Conservation (phyloP, 2,888 invertebrate species). For the Dolomedes plantarius region DNA sequence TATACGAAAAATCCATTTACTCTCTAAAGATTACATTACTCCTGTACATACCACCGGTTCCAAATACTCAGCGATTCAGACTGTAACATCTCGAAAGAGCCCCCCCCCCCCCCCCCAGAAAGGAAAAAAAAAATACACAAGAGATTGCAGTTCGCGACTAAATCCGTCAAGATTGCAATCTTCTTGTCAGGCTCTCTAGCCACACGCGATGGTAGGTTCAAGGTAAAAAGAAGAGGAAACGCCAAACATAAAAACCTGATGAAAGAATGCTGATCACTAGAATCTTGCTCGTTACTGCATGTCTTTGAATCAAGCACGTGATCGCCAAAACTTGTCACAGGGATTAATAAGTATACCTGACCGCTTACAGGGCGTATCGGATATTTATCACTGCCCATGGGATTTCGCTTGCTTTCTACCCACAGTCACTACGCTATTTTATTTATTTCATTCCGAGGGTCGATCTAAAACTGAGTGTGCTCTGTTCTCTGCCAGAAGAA, state of each 20-base stretch:
- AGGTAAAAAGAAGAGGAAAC: conserved; percentile 9
- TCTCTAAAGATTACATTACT: too few species aligned
- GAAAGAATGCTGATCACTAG: conserved; percentile 44
- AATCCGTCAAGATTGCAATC: conserved; percentile 11
- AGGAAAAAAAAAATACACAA: background rate
- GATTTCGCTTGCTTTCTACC: background rate
- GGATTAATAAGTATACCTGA: conserved; percentile 65
- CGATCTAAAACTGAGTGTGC: background rate
- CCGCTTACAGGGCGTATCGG: conserved; percentile 39
- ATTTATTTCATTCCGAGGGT: background rate
- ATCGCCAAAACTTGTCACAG: conserved; percentile 48
- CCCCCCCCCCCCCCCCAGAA: too few species aligned
- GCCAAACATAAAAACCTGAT: conserved; percentile 8
- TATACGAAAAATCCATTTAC: too few species aligned
- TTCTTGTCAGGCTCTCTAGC: background rate
- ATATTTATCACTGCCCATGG: conserved; percentile 55
- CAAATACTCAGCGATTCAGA: background rate
- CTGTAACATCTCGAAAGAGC: background rate
- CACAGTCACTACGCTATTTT: background rate
- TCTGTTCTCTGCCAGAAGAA: background rate
- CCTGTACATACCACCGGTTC: too few species aligned
- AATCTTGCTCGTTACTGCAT: conserved; percentile 60
- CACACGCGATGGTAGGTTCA: conserved; percentile 16
- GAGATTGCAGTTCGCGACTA: background rate
- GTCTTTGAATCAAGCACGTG: conserved; percentile 50